Evolutionary conservation across 2,113 vertebrate genomes (phyloP).

Genomic region (Phaethornis superciliosus): DNA sequence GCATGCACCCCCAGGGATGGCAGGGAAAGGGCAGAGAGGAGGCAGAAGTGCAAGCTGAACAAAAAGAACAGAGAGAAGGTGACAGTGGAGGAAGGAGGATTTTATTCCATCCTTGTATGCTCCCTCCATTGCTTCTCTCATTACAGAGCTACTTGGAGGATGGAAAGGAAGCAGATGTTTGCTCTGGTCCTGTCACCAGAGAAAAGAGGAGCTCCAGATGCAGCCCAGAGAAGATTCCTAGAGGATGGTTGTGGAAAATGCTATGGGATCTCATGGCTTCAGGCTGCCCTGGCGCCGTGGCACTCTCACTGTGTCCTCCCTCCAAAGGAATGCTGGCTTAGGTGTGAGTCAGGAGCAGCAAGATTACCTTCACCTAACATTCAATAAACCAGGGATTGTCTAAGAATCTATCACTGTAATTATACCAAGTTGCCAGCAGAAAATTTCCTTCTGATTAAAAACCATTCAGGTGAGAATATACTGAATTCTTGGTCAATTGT

Average conservation of each 20-base stretch:
- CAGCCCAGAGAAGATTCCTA: neutral
- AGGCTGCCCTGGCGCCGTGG: neutral
- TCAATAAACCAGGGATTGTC: neutral
- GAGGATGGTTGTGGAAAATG: neutral
- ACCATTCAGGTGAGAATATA: neutral
- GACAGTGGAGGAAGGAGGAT: neutral
- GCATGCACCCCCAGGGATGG: neutral
- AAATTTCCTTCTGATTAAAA: neutral
- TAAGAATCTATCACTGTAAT: neutral
- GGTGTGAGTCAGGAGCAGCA: fast-evolving
- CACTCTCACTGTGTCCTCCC: neutral
- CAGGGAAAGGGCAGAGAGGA: neutral
- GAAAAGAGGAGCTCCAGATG: neutral
- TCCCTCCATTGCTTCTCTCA: neutral
- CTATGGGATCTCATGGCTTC: fast-evolving
- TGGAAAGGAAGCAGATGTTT: neutral
- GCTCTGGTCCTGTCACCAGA: neutral
- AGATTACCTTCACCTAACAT: fast-evolving
- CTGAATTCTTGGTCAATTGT: neutral
- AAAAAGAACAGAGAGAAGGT: neutral
- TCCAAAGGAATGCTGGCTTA: neutral
- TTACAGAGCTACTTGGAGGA: neutral
- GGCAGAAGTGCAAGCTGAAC: neutral
- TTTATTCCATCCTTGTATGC: neutral
- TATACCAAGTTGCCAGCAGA: neutral